These are phyloP conservation scores for Pyrrhosoma nymphula DNA, from an alignment of 2,888 invertebrate species.

Conservation along the genomic window DNA sequence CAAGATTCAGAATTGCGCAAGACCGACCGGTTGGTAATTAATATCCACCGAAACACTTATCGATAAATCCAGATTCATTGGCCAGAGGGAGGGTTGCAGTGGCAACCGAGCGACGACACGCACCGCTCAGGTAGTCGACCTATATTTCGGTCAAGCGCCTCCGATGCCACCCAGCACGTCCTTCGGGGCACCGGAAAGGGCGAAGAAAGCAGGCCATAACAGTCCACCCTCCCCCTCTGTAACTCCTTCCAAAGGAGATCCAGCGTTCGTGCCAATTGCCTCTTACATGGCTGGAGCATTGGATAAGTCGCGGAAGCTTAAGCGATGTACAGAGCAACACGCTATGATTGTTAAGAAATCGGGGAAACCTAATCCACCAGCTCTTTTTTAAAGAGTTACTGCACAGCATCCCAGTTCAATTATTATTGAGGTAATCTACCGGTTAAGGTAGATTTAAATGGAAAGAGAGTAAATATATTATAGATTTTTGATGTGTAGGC, in stretches of 20 bases:
- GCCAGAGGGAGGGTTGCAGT: not conserved
- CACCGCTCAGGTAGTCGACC: not conserved
- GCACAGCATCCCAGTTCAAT: too few species aligned
- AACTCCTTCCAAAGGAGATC: not conserved
- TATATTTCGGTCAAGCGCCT: constrained; percentile 18
- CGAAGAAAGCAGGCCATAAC: not conserved
- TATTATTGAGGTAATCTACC: too few species aligned
- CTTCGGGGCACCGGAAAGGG: not conserved
- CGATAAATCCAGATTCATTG: not conserved
- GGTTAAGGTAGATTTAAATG: too few species aligned
- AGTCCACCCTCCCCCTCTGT: not conserved
- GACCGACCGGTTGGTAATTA: not conserved
- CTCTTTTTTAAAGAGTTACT: too few species aligned
- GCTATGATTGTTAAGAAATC: too few species aligned
- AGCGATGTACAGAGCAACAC: too few species aligned
- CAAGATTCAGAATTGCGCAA: not conserved
- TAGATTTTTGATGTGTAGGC: too few species aligned
- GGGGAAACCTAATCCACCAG: too few species aligned
- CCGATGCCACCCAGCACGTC: constrained; percentile 12
- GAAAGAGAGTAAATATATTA: too few species aligned
- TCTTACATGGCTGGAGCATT: not conserved
- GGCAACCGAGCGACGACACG: not conserved
- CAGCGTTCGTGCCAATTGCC: not conserved
- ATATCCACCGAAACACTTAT: constrained; percentile 2
- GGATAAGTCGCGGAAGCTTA: too few species aligned